Conservation (phyloP, 30 jellyfish, hydroid and myxozoan species). For the Aurelia sp. region DNA sequence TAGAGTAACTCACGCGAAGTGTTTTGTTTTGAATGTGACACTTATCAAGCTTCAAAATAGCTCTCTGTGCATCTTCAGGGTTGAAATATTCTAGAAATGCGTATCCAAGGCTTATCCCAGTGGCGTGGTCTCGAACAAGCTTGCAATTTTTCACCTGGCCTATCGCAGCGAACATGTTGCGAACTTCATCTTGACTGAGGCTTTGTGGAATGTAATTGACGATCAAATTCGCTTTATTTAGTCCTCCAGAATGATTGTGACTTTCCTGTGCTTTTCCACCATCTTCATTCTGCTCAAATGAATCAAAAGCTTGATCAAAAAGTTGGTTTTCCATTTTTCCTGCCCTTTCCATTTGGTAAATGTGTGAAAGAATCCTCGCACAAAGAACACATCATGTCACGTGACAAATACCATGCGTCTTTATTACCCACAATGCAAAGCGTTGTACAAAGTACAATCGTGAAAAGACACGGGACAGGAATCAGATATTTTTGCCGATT, state of each 20-base stretch:
- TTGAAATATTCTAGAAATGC: slow-evolving; percentile 91
- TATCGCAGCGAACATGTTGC: slow-evolving; percentile 84
- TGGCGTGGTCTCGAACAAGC: slow-evolving; percentile 82
- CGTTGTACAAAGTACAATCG: too few species aligned
- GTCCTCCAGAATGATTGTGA: slow-evolving; percentile 52
- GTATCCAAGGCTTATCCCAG: slow-evolving; percentile 96
- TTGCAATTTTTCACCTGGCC: slow-evolving; percentile 97
- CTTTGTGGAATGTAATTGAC: slow-evolving; percentile 94
- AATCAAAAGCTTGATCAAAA: slow-evolving; percentile 36
- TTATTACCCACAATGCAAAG: too few species aligned
- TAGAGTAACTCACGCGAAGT: slow-evolving; percentile 96
- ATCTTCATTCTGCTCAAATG: slow-evolving; percentile 36
- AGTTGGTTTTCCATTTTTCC: slow-evolving; percentile 30
- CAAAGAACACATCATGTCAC: too few species aligned
- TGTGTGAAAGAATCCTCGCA: too few species aligned
- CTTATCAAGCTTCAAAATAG: slow-evolving; percentile 89
- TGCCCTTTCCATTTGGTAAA: slow-evolving; percentile 12
- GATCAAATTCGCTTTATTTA: slow-evolving; percentile 78
- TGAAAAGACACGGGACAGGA: too few species aligned
- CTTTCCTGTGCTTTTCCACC: slow-evolving; percentile 13
- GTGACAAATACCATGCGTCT: too few species aligned
- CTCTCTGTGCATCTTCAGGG: slow-evolving; percentile 87
- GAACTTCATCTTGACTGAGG: slow-evolving; percentile 89
- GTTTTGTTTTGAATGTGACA: slow-evolving; percentile 83
- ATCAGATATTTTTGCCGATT: too few species aligned